Conservation (phyloP, 2,888 invertebrate species). For the Sarcophaga variegata region DNA sequence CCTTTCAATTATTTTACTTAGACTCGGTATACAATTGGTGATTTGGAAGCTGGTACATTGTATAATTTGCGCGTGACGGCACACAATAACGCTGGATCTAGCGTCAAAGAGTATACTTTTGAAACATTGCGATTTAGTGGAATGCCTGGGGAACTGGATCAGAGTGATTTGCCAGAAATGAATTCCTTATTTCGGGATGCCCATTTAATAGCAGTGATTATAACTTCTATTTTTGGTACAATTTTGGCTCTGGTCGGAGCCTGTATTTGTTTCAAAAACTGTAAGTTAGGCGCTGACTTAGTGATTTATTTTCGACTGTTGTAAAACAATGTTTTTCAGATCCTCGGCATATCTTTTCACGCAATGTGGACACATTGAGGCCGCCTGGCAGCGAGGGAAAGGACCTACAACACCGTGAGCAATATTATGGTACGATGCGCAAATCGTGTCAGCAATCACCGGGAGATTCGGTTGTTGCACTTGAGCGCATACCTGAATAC, state of each 20-base stretch:
- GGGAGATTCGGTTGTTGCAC: conserved; percentile 79
- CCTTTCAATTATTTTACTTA: conserved; percentile 66
- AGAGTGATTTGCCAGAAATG: conserved; percentile 74
- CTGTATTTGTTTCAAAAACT: conserved; percentile 83
- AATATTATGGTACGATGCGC: conserved; percentile 83
- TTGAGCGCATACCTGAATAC: conserved; percentile 84
- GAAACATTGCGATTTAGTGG: conserved; percentile 84
- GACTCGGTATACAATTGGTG: conserved; percentile 82
- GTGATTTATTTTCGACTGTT: too few relatives aligned
- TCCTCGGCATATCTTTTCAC: conserved; percentile 76
- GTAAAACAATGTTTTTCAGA: conserved; percentile 69
- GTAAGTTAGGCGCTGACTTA: conserved; percentile 78
- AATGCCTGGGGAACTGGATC: conserved; percentile 75
- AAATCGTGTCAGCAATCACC: conserved; percentile 82
- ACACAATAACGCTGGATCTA: conserved; percentile 86
- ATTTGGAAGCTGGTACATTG: conserved; percentile 82
- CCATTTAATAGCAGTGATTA: conserved; percentile 78
- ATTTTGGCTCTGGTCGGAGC: conserved; percentile 83
- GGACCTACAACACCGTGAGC: conserved; percentile 82
- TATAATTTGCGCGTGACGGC: conserved; percentile 84
- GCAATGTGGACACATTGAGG: conserved; percentile 75
- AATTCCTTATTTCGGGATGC: conserved; percentile 77
- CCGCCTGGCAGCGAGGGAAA: conserved; percentile 74
- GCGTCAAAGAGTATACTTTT: conserved; percentile 84
- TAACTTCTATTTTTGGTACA: conserved; percentile 82